A percentile compares a stretch with the other conserved stretches of the same genome.
These are phyloP conservation scores for Euwallacea fornicatus DNA, from an alignment of 1,140 invertebrate genomes.

Conservation along the genomic window DNA sequence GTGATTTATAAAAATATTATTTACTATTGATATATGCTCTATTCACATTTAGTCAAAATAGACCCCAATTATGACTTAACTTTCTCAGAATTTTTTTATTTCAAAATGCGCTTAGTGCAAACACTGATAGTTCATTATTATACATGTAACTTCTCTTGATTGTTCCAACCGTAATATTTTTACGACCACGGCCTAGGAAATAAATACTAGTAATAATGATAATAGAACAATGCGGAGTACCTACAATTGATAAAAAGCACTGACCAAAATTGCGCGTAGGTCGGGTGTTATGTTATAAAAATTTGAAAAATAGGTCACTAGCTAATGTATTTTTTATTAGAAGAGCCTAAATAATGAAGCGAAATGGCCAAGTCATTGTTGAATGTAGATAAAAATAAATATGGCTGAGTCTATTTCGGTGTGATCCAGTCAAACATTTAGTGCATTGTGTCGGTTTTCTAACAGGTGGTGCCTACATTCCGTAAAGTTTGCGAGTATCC, in stretches of 20 bases:
- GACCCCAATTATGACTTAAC: too few species aligned
- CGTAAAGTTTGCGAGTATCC: constrained; percentile 16
- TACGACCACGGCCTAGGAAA: too few species aligned
- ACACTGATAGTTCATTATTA: too few species aligned
- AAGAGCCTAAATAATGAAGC: constrained; percentile 18
- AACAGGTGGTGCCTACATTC: constrained; percentile 29
- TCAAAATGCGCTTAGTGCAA: too few species aligned
- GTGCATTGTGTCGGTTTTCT: constrained; percentile 30
- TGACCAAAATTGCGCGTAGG: constrained; percentile 1
- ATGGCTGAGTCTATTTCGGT: constrained; percentile 28
- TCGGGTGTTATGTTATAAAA: constrained; percentile 6
- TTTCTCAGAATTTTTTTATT: too few species aligned
- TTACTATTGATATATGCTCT: too few species aligned
- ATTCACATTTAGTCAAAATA: too few species aligned
- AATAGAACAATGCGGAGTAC: too few species aligned
- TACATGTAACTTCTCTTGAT: too few species aligned
- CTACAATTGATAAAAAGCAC: not conserved
- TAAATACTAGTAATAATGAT: too few species aligned
- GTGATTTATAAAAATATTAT: too few species aligned
- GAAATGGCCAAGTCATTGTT: constrained; percentile 32
- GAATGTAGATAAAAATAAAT: constrained; percentile 32
- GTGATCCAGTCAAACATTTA: constrained; percentile 28
- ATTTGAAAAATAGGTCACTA: constrained; percentile 23
- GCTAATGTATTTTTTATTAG: constrained; percentile 25
- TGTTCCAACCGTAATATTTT: too few species aligned